These are phyloP conservation scores for Luscinia megarhynchos DNA, from an alignment of 2,797 vertebrate genomes.

Conservation along the genomic window DNA sequence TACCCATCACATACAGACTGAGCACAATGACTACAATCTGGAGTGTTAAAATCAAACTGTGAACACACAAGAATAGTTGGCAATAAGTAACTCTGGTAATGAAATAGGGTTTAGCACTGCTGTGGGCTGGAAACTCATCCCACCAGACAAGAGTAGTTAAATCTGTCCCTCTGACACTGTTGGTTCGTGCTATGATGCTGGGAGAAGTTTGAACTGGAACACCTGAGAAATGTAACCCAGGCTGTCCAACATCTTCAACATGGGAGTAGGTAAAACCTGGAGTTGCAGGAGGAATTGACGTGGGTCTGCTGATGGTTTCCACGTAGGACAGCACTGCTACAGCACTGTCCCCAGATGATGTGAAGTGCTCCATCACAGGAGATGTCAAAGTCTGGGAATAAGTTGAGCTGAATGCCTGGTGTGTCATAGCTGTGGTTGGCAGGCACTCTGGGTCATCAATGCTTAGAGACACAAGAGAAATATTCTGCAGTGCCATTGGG, in stretches of 20 bases:
- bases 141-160: neutral
- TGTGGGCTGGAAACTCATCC: neutral
- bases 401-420: neutral
- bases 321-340: accelerated
- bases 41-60: constrained; percentile 51
- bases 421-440: neutral
- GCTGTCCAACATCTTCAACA: neutral
- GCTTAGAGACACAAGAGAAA: constrained; percentile 39
- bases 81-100: constrained; percentile 7
- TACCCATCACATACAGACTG: constrained; percentile 60
- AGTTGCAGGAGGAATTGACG: neutral
- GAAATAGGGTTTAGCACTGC: neutral
- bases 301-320: neutral
- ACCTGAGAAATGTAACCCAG: neutral
- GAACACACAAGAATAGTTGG: constrained; percentile 39
- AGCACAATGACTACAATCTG: constrained; percentile 51
- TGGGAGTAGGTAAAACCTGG: neutral
- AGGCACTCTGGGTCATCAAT: constrained; percentile 24
- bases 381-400: neutral
- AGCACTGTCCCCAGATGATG: neutral
- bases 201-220: neutral
- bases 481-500: constrained; percentile 10
- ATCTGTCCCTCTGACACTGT: neutral
- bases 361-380: neutral
- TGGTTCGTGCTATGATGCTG: neutral